Conservation (phyloP, 2,888 invertebrate species). For the Lysandra coridon region DNA sequence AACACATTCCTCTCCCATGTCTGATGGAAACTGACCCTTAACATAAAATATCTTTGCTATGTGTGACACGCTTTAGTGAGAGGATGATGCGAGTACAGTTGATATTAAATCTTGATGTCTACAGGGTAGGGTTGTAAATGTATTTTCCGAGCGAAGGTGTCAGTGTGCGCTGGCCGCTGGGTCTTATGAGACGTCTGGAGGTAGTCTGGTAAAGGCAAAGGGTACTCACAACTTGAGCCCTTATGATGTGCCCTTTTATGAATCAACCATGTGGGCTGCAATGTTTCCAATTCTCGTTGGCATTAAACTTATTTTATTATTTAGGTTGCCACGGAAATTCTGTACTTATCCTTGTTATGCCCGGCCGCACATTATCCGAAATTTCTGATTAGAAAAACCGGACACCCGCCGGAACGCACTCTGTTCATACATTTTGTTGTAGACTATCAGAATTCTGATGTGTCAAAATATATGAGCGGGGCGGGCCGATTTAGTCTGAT, state of each 20-base stretch:
- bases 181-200: conserved; percentile 7
- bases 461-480: too few relatives aligned
- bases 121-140: not conserved
- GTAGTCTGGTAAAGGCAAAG: not conserved
- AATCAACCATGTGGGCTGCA: not conserved
- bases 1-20: not conserved
- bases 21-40: not conserved
- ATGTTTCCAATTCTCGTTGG: not conserved
- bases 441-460: too few relatives aligned
- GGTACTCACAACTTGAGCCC: not conserved
- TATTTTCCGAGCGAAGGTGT: not conserved
- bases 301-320: not conserved
- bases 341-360: too few relatives aligned
- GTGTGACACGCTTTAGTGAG: not conserved
- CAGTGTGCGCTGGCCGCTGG: not conserved
- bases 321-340: not conserved
- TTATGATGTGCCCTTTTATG: not conserved
- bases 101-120: not conserved
- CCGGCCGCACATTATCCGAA: too few relatives aligned
- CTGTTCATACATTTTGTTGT: too few relatives aligned
- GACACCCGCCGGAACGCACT: too few relatives aligned
- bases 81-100: not conserved
- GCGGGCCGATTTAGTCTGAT: too few relatives aligned
- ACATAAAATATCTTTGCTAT: not conserved
- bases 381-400: too few relatives aligned